Evolutionary conservation across 2,113 vertebrate species (phyloP), one percentile per base, ranked within the genome.

Genomic region (Callipepla californica): DNA sequence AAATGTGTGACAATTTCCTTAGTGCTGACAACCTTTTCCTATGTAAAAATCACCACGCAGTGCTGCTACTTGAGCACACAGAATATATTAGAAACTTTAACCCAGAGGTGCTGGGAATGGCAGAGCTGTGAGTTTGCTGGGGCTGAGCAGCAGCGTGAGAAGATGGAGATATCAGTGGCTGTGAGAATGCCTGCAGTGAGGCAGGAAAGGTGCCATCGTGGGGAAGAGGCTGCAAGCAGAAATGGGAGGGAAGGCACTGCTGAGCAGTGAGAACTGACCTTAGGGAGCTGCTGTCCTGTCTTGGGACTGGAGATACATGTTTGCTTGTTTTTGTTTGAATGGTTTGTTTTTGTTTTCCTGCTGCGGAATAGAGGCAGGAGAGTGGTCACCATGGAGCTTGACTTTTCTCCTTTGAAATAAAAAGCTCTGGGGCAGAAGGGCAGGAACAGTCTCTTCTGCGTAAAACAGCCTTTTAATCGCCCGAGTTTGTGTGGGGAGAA

Each of bases 111-210:
- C 47, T 70, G 21, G 22, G 47, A 81, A 40, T 19, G 26, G 47
- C 22, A 81, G n/a, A 45, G 26, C 45, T 0, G 0, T 68, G 21
- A 42, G 32, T 72, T 57, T 0, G 0, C 23, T 66, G 12, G 58
- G 22, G 32, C 32, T 84, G 47, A 57, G 66, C 61, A 38, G 34
- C 28, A 25, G 2, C 11, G 22, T 25, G 17, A 28, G 23, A 69
- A 80, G 42, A 6, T 53, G 34, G 32, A 69, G 3, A 32, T 13
- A 23, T 72, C 3, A 2, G 32, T 74, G 55, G 8, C 42, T 0
- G 0, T 13, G 65, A 59, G 50, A 53, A 30, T 53, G 51, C 51
- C 26, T 30, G 26, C 26, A 26, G 51, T 53, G 51, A 28, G 0
- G 13, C 61, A 59, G 50, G 66, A 57, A 78, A 32, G 42, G 20